These are phyloP conservation scores for Amblyornis subalaris DNA, from an alignment of 2,113 vertebrate genomes.

Conservation along the genomic window DNA sequence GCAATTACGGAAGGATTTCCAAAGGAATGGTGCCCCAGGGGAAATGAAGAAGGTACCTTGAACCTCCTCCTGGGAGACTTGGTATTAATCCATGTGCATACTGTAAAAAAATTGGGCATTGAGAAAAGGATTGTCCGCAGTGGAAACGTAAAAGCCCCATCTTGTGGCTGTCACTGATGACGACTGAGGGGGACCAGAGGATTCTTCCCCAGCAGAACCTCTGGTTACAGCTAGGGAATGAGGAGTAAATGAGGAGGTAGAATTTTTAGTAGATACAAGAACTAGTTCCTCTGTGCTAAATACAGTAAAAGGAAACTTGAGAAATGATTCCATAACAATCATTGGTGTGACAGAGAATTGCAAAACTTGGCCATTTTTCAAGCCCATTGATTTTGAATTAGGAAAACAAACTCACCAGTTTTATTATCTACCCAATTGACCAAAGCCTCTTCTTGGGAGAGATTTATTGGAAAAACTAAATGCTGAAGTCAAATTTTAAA, in stretches of 20 bases:
- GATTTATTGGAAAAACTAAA: neutral
- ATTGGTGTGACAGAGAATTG: neutral
- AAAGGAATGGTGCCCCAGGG: neutral
- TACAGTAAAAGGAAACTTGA: neutral
- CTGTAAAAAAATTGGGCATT: neutral
- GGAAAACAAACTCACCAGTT: neutral
- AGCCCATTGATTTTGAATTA: neutral
- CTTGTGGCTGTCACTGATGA: accelerated
- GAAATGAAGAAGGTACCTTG: neutral
- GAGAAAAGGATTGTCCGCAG: neutral
- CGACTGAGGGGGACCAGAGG: neutral
- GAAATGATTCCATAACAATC: neutral
- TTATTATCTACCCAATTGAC: neutral
- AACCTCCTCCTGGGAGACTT: accelerated
- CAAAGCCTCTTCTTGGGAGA: neutral
- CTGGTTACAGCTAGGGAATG: neutral
- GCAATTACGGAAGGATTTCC: neutral
- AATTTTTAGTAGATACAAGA: neutral
- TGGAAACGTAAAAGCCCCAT: neutral
- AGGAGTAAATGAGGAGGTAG: neutral
- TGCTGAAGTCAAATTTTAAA: neutral
- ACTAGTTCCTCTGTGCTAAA: neutral
- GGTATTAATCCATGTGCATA: neutral
- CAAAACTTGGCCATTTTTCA: neutral
- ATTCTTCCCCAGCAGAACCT: neutral